A percentile compares a stretch with the other conserved stretches of the same genome.
Evolutionary conservation across 1,140 invertebrate species (phyloP).

Genomic region (Metopolophium dirhodum): DNA sequence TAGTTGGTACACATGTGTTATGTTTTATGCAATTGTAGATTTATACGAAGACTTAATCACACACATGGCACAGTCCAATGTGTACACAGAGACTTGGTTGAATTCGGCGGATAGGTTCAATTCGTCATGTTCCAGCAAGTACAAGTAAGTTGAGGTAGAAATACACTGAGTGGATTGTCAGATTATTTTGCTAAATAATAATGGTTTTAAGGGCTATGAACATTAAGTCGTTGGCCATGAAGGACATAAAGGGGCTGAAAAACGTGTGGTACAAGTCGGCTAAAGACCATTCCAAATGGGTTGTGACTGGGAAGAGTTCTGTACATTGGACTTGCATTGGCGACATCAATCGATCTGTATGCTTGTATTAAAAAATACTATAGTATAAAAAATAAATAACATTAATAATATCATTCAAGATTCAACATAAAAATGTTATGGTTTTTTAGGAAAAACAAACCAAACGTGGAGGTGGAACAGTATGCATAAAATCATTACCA

Average conservation of each 20-base stretch:
- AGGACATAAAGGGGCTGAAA: slow-evolving; percentile 47
- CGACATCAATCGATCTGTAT: slow-evolving; percentile 89
- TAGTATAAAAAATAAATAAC: not conserved
- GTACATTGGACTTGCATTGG: slow-evolving; percentile 73
- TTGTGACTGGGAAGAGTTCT: slow-evolving; percentile 75
- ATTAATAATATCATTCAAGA: not conserved
- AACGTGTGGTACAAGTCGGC: slow-evolving; percentile 74
- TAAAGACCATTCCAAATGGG: slow-evolving; percentile 93
- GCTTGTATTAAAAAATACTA: not conserved
- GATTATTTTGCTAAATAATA: not conserved
- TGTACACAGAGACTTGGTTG: slow-evolving; percentile 87
- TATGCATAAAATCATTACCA: slow-evolving; percentile 70
- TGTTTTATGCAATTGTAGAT: slow-evolving; percentile 66
- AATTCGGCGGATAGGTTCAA: slow-evolving; percentile 78
- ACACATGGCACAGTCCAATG: slow-evolving; percentile 71
- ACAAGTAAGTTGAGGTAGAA: not conserved
- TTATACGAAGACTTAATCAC: slow-evolving; percentile 85
- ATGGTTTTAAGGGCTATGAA: slow-evolving; percentile 37
- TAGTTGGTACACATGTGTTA: too few species aligned
- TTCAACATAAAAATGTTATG: not conserved
- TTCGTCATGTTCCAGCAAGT: slow-evolving; percentile 69
- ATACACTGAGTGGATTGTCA: not conserved
- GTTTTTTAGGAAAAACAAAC: slow-evolving; percentile 68
- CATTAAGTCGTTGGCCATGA: not conserved
- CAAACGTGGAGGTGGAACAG: slow-evolving; percentile 79